phyloP scores from a whole-genome alignment of 2,888 invertebrate species.

The Drosophila mercatorum region DNA sequence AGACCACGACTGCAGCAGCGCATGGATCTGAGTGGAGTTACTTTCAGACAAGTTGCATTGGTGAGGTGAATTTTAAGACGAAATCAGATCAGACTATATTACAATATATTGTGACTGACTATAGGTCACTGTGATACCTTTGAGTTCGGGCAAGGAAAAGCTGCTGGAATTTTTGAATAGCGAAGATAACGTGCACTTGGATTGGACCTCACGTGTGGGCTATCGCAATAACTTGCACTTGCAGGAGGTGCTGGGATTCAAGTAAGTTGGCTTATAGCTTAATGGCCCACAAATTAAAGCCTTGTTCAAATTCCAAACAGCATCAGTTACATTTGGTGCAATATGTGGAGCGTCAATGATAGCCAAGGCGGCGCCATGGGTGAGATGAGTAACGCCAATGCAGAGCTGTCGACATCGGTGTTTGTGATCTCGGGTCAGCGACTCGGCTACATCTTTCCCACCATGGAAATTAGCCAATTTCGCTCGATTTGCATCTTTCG shows the following conservation, averaged over 20 bases:
- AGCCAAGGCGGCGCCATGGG: slow-evolving; percentile 78
- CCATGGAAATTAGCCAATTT: slow-evolving; percentile 65
- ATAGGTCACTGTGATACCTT: slow-evolving; percentile 63
- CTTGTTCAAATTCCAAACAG: slow-evolving; percentile 41
- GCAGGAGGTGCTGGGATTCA: slow-evolving; percentile 73
- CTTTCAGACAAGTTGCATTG: slow-evolving; percentile 74
- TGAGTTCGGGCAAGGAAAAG: slow-evolving; percentile 54
- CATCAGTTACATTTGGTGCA: slow-evolving; percentile 46
- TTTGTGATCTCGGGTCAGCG: slow-evolving; percentile 64
- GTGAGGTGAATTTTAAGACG: slow-evolving; percentile 47
- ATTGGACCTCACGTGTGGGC: slow-evolving; percentile 73
- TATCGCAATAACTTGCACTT: slow-evolving; percentile 61
- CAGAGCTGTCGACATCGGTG: slow-evolving; percentile 64
- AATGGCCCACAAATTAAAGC: rapidly evolving
- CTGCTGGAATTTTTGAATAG: slow-evolving; percentile 63
- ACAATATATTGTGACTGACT: too few relatives aligned
- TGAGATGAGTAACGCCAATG: slow-evolving; percentile 63
- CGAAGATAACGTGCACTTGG: slow-evolving; percentile 62
- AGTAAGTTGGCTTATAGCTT: slow-evolving; percentile 52
- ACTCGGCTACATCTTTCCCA: slow-evolving; percentile 42
- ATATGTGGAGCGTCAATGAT: slow-evolving; percentile 74
- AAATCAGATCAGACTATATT: too few relatives aligned
- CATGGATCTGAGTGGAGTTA: slow-evolving; percentile 70
- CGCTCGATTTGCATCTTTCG: slow-evolving; percentile 86
- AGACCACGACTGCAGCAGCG: slow-evolving; percentile 74